Evolutionary conservation across 2,113 vertebrate species (phyloP), one percentile per base, ranked within the genome.

Genomic region (Pseudolaguvia tuberculata): DNA sequence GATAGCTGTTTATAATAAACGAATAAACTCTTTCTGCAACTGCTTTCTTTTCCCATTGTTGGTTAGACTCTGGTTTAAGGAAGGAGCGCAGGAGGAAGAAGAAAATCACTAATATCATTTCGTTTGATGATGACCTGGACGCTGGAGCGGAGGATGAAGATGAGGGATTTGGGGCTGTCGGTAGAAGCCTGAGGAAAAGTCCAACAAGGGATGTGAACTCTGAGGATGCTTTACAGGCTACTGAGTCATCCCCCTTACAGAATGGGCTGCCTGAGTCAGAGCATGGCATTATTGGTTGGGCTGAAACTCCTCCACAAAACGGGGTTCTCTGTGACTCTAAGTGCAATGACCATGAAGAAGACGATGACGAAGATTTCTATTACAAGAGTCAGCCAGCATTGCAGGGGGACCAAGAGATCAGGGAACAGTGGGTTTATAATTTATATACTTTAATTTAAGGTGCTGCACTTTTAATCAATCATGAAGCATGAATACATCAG

Each of bases 51-150:
- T 76, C 65, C 55, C 15, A 42, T 78, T 70, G 13, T 27, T 23
- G 18, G 63, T 13, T 85, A 98, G 97, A 98, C 86, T 88, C 90
- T 0, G 88, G 89, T n/a, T 84, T 92, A 77, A 94, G 85, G 88
- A 97, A 92, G 74, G 96, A 98, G 76, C 87, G 95, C 5, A 93
- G 94, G 72, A 94, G 93, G 87, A 99, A 93, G 86, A 99, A 97
- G 86, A 96, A 95, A 84, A 89, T 99, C 87, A 95, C 96, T 68
- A 95, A 96, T 86, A 98, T 99, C 7, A 98, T 99, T 80, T 99
- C 95, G 3, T 99, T 98, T 79, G 96, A 97, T 35, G 91, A 92
- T 31, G 89, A 92, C 20, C 89, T 94, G 61, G 94, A 95, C 0
- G 88, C 80, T 7, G 94, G 94, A 2, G 94, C 92, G 58, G 88